A percentile compares a stretch with the other conserved stretches of the same genome.
These are phyloP conservation scores for Colostygia pectinataria DNA, from an alignment of 2,888 invertebrate species.

Conservation along the genomic window DNA sequence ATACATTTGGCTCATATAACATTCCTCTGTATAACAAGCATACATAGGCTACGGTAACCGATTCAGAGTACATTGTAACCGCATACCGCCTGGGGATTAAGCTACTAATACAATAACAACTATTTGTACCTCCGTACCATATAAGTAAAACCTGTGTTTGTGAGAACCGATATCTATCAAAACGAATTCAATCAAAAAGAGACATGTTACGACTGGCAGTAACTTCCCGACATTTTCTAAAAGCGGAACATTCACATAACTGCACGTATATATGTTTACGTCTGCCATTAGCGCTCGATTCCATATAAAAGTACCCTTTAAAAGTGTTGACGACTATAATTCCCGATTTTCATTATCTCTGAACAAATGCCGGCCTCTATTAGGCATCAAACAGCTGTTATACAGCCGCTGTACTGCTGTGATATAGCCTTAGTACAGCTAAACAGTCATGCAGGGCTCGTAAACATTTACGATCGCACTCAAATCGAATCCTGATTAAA, in stretches of 20 bases:
- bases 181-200: conserved; percentile 8
- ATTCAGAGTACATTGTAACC: too few relatives aligned
- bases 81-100: too few relatives aligned
- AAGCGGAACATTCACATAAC: conserved; percentile 4
- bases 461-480: conserved; percentile 43
- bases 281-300: neutral
- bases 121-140: too few relatives aligned
- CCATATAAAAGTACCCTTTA: conserved; percentile 19
- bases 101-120: too few relatives aligned
- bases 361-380: conserved; percentile 15
- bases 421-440: conserved; percentile 21
- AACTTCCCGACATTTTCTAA: neutral
- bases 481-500: conserved; percentile 42
- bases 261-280: conserved; percentile 10
- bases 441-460: conserved; percentile 38
- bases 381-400: conserved; percentile 18
- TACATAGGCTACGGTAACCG: too few relatives aligned
- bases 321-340: conserved; percentile 29
- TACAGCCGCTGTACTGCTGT: conserved; percentile 10
- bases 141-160: too few relatives aligned
- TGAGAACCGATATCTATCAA: neutral
- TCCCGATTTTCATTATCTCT: conserved; percentile 33
- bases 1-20: too few relatives aligned
- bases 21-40: too few relatives aligned
- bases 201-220: conserved; percentile 2